Evolutionary conservation across 2,797 vertebrate genomes (phyloP), one percentile per base, ranked within the genome.

Genomic region (Oreochromis mossambicus): DNA sequence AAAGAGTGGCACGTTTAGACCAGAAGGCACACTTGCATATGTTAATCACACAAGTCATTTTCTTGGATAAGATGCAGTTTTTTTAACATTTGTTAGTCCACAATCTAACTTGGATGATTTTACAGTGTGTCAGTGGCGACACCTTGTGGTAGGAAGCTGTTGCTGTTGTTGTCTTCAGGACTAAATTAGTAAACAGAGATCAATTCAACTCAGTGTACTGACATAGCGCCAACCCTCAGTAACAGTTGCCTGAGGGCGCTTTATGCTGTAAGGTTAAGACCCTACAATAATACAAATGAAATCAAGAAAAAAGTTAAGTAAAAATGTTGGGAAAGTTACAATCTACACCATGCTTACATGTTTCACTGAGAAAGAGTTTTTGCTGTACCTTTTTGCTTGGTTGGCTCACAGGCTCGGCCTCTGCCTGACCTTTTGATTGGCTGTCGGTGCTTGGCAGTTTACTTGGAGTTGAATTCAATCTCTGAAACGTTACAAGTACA

Each of bases 331-430:
- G 41, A 19, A 73, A 73, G 41, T 48, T 46, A 29, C 4, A 29
- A 29, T 46, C 5, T 29, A 15, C 2, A 11, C 3, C 24, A 17
- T 43, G 21, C 21, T 48, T 73, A 19, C 41, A 48, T 29, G 43
- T 50, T 75, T 50, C 29, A 50, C 7, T 13, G 68, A 75, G 21
- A 70, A 70, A 17, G n/a, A 50, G 17, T 61, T 2, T 50, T 11
- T n/a, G 11, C 58, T 6, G 38, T 92, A 98, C 97, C 96, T 97
- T 97, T 94, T 95, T 95, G 86, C 83, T 89, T 77, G 96, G 84
- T 54, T 95, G 95, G 86, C 89, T 96, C 55, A 91, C 91, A 84
- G 94, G 89, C 86, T 92, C 89, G 2, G 89, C 85, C 80, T 86
- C 92, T 24, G 92, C 93, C 80, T 93, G 93, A 3, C 87, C 86